Evolutionary conservation across 2,888 invertebrate genomes (phyloP).

Genomic region (Atherix ibis): DNA sequence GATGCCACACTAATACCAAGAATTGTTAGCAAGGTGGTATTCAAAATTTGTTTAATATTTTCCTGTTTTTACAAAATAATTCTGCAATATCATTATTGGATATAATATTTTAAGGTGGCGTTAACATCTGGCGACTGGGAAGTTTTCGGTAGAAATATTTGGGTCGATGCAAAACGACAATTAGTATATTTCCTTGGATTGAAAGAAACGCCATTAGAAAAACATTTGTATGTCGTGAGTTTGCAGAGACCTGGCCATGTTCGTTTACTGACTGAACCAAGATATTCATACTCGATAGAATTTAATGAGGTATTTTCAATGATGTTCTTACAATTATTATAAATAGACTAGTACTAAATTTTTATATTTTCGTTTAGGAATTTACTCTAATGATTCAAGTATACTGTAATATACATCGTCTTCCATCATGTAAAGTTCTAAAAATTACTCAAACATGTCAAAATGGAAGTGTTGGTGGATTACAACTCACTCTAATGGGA

Average conservation of each 20-base stretch:
- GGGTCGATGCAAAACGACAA: slow-evolving; percentile 66
- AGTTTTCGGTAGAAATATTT: slow-evolving; percentile 67
- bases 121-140: slow-evolving; percentile 91
- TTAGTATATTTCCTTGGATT: slow-evolving; percentile 84
- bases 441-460: slow-evolving; percentile 43
- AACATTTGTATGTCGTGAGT: slow-evolving; percentile 78
- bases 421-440: slow-evolving; percentile 66
- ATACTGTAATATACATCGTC: slow-evolving; percentile 64
- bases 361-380: slow-evolving; percentile 36
- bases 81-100: background rate
- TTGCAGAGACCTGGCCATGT: slow-evolving; percentile 54
- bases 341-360: background rate
- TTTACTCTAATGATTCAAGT: slow-evolving; percentile 69
- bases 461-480: slow-evolving; percentile 52
- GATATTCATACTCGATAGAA: slow-evolving; percentile 71
- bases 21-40: slow-evolving; percentile 45
- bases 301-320: slow-evolving; percentile 55
- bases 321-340: background rate
- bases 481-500: slow-evolving; percentile 51
- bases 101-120: slow-evolving; percentile 37
- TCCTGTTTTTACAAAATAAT: too few species aligned
- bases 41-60: too few species aligned
- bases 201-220: slow-evolving; percentile 80
- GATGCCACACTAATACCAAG: slow-evolving; percentile 37
- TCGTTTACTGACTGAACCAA: slow-evolving; percentile 61